These are phyloP conservation scores for Pyxicephalus adspersus DNA, from an alignment of 2,113 vertebrate species.

Conservation along the genomic window DNA sequence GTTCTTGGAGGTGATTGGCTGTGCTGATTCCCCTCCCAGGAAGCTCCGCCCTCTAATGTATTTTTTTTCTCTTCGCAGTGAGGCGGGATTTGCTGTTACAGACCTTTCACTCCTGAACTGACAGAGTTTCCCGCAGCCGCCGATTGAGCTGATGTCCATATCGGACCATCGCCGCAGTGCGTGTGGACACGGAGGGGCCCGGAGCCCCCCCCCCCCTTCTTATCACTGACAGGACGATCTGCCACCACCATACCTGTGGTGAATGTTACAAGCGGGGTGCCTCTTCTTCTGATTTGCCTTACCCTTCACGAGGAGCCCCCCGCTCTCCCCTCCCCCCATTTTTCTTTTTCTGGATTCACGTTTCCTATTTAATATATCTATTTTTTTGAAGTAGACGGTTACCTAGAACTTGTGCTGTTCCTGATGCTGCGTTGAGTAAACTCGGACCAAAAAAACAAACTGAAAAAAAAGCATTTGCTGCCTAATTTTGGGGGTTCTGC, in stretches of 20 bases:
- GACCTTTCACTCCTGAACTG: neutral
- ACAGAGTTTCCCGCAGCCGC: neutral
- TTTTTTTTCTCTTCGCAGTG: neutral
- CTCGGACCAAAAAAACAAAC: conserved; percentile 21
- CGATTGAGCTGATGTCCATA: neutral
- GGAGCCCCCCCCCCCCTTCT: neutral
- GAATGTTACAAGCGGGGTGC: conserved; percentile 20
- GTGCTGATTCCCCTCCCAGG: no score
- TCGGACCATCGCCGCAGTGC: neutral
- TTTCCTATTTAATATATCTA: neutral
- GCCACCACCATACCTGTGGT: neutral
- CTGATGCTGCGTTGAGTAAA: conserved; percentile 8
- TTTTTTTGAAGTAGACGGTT: conserved; percentile 28
- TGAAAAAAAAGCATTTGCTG: conserved; percentile 36
- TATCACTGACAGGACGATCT: neutral
- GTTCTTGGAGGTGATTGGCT: neutral
- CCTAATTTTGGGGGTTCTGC: neutral
- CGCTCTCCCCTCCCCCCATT: neutral
- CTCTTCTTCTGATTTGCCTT: neutral
- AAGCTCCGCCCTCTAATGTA: no score
- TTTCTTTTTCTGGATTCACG: neutral
- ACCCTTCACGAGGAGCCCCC: neutral
- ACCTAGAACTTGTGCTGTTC: conserved; percentile 6
- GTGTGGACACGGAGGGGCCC: conserved; percentile 3
- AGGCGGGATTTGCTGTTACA: neutral